Conservation (phyloP, 2,888 invertebrate species). For the Anthrax anthrax region DNA sequence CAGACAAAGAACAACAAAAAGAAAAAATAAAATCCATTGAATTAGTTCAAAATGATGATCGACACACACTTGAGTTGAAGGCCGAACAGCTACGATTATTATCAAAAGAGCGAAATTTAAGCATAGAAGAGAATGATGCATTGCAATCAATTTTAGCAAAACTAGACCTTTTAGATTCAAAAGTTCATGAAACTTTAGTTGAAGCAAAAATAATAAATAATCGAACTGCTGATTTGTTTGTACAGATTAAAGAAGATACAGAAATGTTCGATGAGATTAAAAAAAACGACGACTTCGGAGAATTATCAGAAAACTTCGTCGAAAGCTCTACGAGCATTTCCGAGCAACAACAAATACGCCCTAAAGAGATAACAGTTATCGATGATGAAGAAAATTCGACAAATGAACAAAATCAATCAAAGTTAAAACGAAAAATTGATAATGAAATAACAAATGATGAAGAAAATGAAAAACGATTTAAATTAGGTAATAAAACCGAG, state of each 20-base stretch:
- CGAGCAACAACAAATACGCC: background rate
- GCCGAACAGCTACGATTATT: background rate
- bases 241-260: slow-evolving; percentile 25
- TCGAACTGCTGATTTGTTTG: slow-evolving; percentile 11
- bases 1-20: background rate
- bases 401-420: slow-evolving; percentile 11
- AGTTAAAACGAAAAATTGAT: background rate
- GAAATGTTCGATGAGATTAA: slow-evolving; percentile 37
- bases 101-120: slow-evolving; percentile 36
- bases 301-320: slow-evolving; percentile 13
- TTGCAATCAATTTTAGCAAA: slow-evolving; percentile 38
- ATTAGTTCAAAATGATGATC: background rate
- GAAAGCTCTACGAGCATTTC: background rate
- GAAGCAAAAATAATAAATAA: slow-evolving; percentile 13
- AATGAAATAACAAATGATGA: background rate
- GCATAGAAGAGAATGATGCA: slow-evolving; percentile 26
- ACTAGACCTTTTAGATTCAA: slow-evolving; percentile 39
- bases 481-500: background rate
- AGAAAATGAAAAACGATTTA: background rate
- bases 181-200: slow-evolving; percentile 39
- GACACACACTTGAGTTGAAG: background rate
- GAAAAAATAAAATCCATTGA: background rate
- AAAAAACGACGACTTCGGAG: slow-evolving; percentile 28
- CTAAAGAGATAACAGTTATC: background rate
- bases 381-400: slow-evolving; percentile 13